Base-by-base conservation (phyloP, 2,113 vertebrate species). In the Chloroceryle aenea region DNA sequence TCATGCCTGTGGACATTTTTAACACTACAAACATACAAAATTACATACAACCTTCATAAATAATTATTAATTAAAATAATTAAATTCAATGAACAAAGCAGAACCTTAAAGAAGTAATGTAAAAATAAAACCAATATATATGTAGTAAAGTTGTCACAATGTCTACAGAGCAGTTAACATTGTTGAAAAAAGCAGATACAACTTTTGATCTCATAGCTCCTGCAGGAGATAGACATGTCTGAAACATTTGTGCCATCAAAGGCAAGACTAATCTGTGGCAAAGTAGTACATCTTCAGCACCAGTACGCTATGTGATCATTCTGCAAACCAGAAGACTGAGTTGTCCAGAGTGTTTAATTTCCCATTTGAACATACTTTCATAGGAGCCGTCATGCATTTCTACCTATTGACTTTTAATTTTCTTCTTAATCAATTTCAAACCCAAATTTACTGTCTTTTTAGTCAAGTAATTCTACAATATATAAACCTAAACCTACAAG, bases 91-190 rank as follows among this genome's bases (percentile, higher is more conserved):
- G 30, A 86, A 48, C 16, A 86, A 72, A 73, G 18, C 32, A 78
- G 14, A 83, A 68, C 9, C 25, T 59, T 83, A 17, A 63, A 71
- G 75, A 78, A 6, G 2, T 5, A 21, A 43, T 74, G 77, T 26
- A 53, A 85, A 72, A 63, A 18, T 2, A 14, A 53, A 80, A 58
- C 34, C 4, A 26, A 22, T 27, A 29, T 3, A 20, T 2, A 34
- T 4, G 32, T 18, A 72, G n/a, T 38, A 86, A 79, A 12, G 10
- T 16, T 56, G n/a, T 30, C 0, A 0, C 30, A 68, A 15, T 30
- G 43, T 29, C 68, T 53, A 87, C 5, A 26, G 18, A 59, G 12
- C 26, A 78, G 50, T 5, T 43, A 58, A 67, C 1, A 4, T 18
- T 17, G 42, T 2, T 56, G 40, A 4, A 82, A 94, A 90, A 93